Percentiles rank a stretch among this genome's conserved stretches.
Evolutionary conservation across 2,113 vertebrate genomes (phyloP).

Genomic region (Petroica traversi): DNA sequence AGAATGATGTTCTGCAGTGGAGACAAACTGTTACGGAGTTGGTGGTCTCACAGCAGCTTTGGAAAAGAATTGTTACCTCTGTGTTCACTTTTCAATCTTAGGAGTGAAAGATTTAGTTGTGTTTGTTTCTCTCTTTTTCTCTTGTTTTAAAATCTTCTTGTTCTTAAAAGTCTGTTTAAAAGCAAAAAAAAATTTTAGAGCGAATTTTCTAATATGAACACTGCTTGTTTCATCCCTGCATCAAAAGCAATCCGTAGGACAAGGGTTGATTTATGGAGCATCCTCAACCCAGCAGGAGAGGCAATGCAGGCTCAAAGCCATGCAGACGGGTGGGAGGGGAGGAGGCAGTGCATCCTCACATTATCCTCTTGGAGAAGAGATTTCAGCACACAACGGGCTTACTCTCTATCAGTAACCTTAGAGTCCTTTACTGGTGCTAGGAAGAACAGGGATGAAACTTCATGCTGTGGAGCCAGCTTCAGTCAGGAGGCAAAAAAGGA

Average conservation of each 20-base stretch:
- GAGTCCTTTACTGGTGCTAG: background rate
- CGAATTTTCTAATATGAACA: background rate
- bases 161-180: background rate
- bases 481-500: background rate
- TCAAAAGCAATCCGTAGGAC: background rate
- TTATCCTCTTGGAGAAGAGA: background rate
- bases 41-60: background rate
- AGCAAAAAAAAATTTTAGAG: background rate
- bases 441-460: background rate
- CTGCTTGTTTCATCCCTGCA: background rate
- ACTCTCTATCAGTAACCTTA: background rate
- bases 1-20: background rate
- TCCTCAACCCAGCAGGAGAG: background rate
- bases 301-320: background rate
- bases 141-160: background rate
- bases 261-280: background rate
- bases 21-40: background rate
- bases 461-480: background rate
- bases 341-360: background rate
- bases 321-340: background rate
- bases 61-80: background rate
- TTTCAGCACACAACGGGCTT: background rate
- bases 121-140: background rate
- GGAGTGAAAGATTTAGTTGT: background rate
- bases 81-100: background rate